Base-by-base conservation (phyloP, 2,113 vertebrate genomes). In the Gallinago jamesoni region DNA sequence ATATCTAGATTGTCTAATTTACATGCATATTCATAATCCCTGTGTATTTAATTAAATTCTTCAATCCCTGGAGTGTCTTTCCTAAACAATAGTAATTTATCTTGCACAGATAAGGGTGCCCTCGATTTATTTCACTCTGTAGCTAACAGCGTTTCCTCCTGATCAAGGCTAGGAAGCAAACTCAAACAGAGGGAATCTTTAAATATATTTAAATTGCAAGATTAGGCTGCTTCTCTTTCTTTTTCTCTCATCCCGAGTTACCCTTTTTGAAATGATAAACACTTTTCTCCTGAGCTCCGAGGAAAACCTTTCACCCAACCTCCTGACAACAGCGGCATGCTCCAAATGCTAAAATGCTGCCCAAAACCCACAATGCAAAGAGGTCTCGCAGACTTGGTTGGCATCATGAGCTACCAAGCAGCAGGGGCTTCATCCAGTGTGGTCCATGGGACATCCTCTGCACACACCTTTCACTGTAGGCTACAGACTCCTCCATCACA, bases 11-110 rank as follows among this genome's bases (percentile, higher is more conserved):
- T 95, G 95, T 92, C 93, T 96, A 95, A 97, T 97, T 97, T 95
- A 97, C 94, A 97, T 97, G 95, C 96, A 97, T 98, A 97, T 97
- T 98, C 97, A 97, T 97, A 98, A 97, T 96, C 95, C 94, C 96
- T 95, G 96, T 97, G 96, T 97, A 97, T 97, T 97, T 98, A 98
- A 98, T 98, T 98, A 98, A 98, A 98, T 97, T 97, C 97, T 93
- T 94, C 91, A 94, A 84, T 97, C 97, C 97, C 97, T 93, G 74
- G 91, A 95, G 97, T 94, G 94, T 92, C 96, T 97, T 97, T 97
- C 95, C 97, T 97, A 98, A 97, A 98, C 98, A 97, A 97, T 97
- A 95, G 97, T 97, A 97, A 98, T 98, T 97, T 97, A 98, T 97
- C 97, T 97, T 94, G 90, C 90, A 82, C 85, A 97, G 97, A 98